A percentile compares a stretch with the other conserved stretches of the same genome.
These are phyloP conservation scores for Anguilla obscura DNA, from an alignment of 2,797 vertebrate genomes.

Conservation along the genomic window DNA sequence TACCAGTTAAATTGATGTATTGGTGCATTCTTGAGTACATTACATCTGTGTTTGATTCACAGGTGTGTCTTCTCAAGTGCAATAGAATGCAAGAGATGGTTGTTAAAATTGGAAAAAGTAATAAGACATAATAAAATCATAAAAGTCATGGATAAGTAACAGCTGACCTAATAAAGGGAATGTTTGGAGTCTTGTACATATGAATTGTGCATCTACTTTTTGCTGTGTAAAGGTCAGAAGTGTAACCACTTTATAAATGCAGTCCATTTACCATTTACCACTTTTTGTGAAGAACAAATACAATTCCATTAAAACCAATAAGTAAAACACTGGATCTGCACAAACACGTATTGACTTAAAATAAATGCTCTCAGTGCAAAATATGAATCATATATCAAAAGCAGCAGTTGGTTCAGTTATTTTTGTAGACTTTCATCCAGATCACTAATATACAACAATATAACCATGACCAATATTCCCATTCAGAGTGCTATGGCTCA, in stretches of 20 bases:
- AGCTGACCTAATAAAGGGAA: conserved; percentile 44
- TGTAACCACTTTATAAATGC: conserved; percentile 1
- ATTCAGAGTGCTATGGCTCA: conserved; percentile 53
- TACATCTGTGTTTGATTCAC: conserved; percentile 38
- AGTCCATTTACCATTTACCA: no score
- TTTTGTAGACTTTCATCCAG: background rate
- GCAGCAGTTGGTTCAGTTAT: background rate
- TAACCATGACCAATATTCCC: conserved; percentile 30
- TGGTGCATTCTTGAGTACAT: conserved; percentile 9
- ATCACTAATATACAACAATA: background rate
- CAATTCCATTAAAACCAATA: background rate
- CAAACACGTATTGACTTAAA: background rate
- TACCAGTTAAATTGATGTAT: conserved; percentile 27
- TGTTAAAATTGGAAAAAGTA: conserved; percentile 28
- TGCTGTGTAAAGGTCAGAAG: background rate
- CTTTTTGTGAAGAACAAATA: background rate
- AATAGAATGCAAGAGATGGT: conserved; percentile 27
- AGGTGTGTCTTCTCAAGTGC: conserved; percentile 29
- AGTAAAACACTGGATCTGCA: background rate
- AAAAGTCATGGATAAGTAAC: conserved; percentile 38
- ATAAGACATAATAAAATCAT: conserved; percentile 30
- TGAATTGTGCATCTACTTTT: background rate
- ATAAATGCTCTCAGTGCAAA: conserved; percentile 25
- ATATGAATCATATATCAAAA: conserved; percentile 28
- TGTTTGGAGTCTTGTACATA: conserved; percentile 35